Evolutionary conservation across 2,113 vertebrate species (phyloP).

Genomic region (Glaucidium brasilianum): DNA sequence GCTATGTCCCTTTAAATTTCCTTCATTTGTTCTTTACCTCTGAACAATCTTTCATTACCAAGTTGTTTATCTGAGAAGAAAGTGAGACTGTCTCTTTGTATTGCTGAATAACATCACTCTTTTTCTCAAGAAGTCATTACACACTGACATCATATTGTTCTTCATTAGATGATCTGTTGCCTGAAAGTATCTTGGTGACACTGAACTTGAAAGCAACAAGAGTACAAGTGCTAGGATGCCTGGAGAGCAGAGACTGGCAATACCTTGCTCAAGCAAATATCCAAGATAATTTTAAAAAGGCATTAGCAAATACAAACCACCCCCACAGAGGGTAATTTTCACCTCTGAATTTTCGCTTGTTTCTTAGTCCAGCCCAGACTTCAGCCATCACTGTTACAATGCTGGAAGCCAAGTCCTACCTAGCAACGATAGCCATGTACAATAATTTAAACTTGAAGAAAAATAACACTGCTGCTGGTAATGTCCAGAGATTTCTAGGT

Average conservation of each 20-base stretch:
- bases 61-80: slow-evolving; percentile 63
- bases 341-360: slow-evolving; percentile 50
- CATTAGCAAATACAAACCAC: slow-evolving; percentile 54
- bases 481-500: slow-evolving; percentile 25
- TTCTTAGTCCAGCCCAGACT: slow-evolving; percentile 38
- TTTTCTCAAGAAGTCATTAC: slow-evolving; percentile 58
- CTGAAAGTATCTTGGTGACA: slow-evolving; percentile 61
- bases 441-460: slow-evolving; percentile 32
- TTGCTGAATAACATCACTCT: slow-evolving; percentile 62
- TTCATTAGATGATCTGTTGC: slow-evolving; percentile 68
- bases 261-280: slow-evolving; percentile 56
- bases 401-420: slow-evolving; percentile 57
- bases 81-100: slow-evolving; percentile 67
- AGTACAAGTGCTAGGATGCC: slow-evolving; percentile 52
- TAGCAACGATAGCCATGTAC: slow-evolving; percentile 28
- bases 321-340: slow-evolving; percentile 67
- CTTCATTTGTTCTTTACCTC: slow-evolving; percentile 17
- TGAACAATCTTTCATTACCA: slow-evolving; percentile 59
- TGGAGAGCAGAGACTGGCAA: slow-evolving; percentile 45
- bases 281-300: slow-evolving; percentile 50
- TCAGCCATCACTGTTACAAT: slow-evolving; percentile 35
- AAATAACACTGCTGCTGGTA: slow-evolving; percentile 32
- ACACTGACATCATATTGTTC: slow-evolving; percentile 63
- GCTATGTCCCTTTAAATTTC: slow-evolving; percentile 37
- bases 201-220: slow-evolving; percentile 64